Conservation (phyloP, 1,140 invertebrate species). For the Cotesia chilonis region DNA sequence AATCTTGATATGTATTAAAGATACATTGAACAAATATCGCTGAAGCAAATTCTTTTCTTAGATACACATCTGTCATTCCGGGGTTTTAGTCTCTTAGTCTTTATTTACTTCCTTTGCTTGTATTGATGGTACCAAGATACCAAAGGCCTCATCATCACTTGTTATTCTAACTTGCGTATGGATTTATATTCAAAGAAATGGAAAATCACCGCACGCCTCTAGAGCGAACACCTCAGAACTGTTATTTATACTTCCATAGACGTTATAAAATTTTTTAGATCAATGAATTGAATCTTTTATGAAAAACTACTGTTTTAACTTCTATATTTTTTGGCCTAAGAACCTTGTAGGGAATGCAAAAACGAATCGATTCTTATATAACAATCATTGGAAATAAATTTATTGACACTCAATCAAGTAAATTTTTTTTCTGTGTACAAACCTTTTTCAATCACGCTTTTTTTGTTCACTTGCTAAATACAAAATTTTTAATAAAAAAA, state of each 20-base stretch:
- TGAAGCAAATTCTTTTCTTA: background rate
- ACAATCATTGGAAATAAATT: too few species aligned
- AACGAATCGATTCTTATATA: too few species aligned
- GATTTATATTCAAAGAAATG: slow-evolving; percentile 41
- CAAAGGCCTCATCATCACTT: slow-evolving; percentile 11
- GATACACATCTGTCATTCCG: slow-evolving; percentile 12
- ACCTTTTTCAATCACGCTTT: background rate
- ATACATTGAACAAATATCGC: slow-evolving; percentile 21
- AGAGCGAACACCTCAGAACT: too few species aligned
- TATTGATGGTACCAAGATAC: slow-evolving; percentile 1
- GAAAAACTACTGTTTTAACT: background rate
- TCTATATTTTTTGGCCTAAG: background rate
- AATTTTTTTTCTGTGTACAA: background rate
- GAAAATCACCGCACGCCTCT: too few species aligned
- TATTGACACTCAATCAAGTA: too few species aligned
- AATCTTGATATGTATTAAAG: background rate
- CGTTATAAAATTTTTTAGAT: too few species aligned
- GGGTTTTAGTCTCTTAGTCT: background rate
- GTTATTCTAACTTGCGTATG: background rate
- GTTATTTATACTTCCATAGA: too few species aligned
- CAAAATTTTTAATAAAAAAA: background rate
- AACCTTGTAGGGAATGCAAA: too few species aligned
- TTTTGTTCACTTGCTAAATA: background rate
- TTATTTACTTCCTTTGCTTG: slow-evolving; percentile 5
- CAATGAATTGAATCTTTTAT: too few species aligned